A percentile compares a stretch with the other conserved stretches of the same genome.
Evolutionary conservation across 2,888 invertebrate species (phyloP).

Genomic region (Dioctria rufipes): DNA sequence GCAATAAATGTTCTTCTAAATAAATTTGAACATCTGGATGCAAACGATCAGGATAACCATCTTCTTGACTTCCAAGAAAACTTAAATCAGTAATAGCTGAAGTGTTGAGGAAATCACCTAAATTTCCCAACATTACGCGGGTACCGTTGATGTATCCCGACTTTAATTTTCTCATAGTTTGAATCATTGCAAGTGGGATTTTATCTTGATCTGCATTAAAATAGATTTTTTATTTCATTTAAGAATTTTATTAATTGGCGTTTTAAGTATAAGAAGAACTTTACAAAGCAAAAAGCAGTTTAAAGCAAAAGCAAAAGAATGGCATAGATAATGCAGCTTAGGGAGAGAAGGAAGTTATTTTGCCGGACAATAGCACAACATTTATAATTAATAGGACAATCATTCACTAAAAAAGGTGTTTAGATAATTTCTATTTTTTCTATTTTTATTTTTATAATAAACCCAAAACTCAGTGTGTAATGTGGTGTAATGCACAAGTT

Average conservation of each 20-base stretch:
- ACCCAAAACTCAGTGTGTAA: too few relatives aligned
- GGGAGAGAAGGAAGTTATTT: neutral
- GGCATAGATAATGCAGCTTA: neutral
- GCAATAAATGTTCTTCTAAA: constrained; percentile 87
- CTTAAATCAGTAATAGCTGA: constrained; percentile 98
- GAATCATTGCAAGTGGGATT: constrained; percentile 94
- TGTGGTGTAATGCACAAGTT: too few relatives aligned
- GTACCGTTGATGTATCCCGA: constrained; percentile 99
- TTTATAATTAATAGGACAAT: neutral
- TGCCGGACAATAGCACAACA: neutral
- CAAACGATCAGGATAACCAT: constrained; percentile 89
- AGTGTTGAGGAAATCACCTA: constrained; percentile 96
- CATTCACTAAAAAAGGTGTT: neutral
- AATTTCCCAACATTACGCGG: constrained; percentile 93
- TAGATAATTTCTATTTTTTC: neutral
- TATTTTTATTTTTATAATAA: too few relatives aligned
- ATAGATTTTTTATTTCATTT: constrained; percentile 24
- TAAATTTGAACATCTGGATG: constrained; percentile 89
- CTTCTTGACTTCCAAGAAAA: constrained; percentile 93
- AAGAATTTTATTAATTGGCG: neutral
- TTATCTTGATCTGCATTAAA: constrained; percentile 85
- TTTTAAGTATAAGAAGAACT: neutral
- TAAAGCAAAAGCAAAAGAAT: constrained; percentile 17
- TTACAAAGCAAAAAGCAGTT: constrained; percentile 22
- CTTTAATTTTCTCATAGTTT: constrained; percentile 97